Conservation (phyloP, 1,140 invertebrate species). For the Caenorhabditis tropicalis region DNA sequence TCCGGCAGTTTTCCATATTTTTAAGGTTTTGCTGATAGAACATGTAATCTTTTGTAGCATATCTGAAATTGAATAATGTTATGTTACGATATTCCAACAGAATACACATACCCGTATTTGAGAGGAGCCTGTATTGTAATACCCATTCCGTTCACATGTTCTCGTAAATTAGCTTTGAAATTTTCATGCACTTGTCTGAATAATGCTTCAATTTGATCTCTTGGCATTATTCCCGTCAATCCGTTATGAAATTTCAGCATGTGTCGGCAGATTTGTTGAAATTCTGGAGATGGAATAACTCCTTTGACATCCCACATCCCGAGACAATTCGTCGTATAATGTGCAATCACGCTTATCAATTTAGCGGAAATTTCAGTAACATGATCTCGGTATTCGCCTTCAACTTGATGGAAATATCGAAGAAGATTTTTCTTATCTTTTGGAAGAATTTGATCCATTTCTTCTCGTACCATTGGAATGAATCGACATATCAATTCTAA, state of each 20-base stretch:
- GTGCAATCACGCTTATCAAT: slow-evolving; percentile 85
- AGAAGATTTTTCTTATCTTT: slow-evolving; percentile 73
- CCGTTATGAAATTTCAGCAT: slow-evolving; percentile 91
- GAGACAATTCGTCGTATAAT: slow-evolving; percentile 62
- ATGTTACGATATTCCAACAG: slow-evolving; percentile 43
- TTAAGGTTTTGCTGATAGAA: slow-evolving; percentile 92
- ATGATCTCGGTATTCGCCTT: slow-evolving; percentile 80
- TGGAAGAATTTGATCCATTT: slow-evolving; percentile 74
- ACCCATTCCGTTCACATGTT: slow-evolving; percentile 84
- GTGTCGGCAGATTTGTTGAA: slow-evolving; percentile 86
- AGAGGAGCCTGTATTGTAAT: slow-evolving; percentile 93
- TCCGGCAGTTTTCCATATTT: slow-evolving; percentile 77
- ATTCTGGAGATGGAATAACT: slow-evolving; percentile 89
- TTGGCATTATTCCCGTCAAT: slow-evolving; percentile 75
- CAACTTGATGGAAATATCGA: slow-evolving; percentile 76
- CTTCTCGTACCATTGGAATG: slow-evolving; percentile 74
- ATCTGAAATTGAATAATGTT: slow-evolving; percentile 74
- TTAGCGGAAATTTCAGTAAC: slow-evolving; percentile 89
- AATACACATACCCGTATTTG: slow-evolving; percentile 81
- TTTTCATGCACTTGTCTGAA: slow-evolving; percentile 85
- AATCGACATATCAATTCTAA: slow-evolving; percentile 78
- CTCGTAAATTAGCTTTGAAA: slow-evolving; percentile 85
- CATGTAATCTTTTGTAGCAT: slow-evolving; percentile 91
- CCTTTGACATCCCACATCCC: slow-evolving; percentile 87
- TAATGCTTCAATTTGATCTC: slow-evolving; percentile 75